Conservation (phyloP, 2,797 vertebrate genomes). For the Nyctibius grandis region DNA sequence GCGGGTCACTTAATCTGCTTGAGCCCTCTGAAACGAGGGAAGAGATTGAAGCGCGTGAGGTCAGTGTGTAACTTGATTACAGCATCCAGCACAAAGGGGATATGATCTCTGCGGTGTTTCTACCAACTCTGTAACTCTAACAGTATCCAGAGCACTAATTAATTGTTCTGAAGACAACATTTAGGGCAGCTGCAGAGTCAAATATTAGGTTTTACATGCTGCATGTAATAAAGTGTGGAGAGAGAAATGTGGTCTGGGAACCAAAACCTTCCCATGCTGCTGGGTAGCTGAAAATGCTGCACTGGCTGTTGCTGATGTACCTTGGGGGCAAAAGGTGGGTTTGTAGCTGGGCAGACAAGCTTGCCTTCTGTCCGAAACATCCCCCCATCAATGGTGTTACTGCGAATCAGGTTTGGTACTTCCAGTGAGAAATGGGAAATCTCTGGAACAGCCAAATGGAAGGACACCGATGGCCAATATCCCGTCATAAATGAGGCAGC, state of each 20-base stretch:
- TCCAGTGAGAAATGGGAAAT: not conserved
- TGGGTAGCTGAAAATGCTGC: not conserved
- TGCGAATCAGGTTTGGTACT: not conserved
- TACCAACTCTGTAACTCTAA: slow-evolving; percentile 24
- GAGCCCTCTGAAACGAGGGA: not conserved
- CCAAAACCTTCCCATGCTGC: not conserved
- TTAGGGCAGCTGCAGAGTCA: not conserved
- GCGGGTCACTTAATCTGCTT: slow-evolving; percentile 31
- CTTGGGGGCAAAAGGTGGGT: not conserved
- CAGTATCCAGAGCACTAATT: not conserved
- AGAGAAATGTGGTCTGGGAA: not conserved
- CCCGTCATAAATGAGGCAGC: not conserved
- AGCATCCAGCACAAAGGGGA: not conserved
- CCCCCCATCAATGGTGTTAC: accelerated
- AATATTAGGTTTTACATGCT: not conserved
- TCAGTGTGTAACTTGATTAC: slow-evolving; percentile 46
- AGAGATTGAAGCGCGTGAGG: not conserved
- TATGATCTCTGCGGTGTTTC: slow-evolving; percentile 2
- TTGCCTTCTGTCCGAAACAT: not conserved
- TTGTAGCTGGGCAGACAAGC: not conserved
- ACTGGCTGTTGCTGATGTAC: not conserved
- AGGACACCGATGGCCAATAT: not conserved
- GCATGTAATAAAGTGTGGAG: not conserved
- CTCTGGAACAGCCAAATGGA: not conserved
- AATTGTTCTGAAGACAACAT: not conserved